Percentiles rank a stretch among this genome's conserved stretches.
phyloP scores from a whole-genome alignment of 2,888 invertebrate genomes.

The Deroplatys truncata region DNA sequence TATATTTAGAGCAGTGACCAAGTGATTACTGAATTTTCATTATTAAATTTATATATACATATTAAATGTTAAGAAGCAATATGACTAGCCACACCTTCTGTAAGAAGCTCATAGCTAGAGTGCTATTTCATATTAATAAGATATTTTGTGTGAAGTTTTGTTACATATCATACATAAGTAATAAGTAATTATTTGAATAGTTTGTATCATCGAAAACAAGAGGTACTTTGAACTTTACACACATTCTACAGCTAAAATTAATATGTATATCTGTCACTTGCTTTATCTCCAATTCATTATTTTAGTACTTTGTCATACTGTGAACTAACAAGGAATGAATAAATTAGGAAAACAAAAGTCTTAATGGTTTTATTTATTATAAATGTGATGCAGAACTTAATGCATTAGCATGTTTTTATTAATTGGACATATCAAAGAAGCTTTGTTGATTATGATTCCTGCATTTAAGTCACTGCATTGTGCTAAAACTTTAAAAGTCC shows the following conservation, averaged over 20 bases:
- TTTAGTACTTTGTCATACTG: neutral
- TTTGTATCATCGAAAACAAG: neutral
- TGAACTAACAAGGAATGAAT: neutral
- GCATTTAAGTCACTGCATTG: too few species aligned
- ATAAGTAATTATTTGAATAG: neutral
- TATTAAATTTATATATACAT: neutral
- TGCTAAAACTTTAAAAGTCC: too few species aligned
- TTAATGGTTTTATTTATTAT: neutral
- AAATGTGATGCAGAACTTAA: too few species aligned
- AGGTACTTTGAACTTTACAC: neutral
- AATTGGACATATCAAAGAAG: too few species aligned
- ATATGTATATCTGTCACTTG: neutral
- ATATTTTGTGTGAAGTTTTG: neutral
- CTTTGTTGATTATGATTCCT: too few species aligned
- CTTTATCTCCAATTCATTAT: neutral
- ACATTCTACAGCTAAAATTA: neutral
- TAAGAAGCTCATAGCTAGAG: neutral
- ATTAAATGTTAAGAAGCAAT: neutral
- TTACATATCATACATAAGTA: neutral
- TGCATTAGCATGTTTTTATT: too few species aligned
- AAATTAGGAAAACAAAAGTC: neutral
- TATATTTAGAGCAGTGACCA: neutral
- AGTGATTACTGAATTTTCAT: neutral
- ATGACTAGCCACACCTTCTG: neutral
- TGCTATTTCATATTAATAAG: neutral